phyloP scores from a whole-genome alignment of 1,140 invertebrate species.

The Lithobius niger region DNA sequence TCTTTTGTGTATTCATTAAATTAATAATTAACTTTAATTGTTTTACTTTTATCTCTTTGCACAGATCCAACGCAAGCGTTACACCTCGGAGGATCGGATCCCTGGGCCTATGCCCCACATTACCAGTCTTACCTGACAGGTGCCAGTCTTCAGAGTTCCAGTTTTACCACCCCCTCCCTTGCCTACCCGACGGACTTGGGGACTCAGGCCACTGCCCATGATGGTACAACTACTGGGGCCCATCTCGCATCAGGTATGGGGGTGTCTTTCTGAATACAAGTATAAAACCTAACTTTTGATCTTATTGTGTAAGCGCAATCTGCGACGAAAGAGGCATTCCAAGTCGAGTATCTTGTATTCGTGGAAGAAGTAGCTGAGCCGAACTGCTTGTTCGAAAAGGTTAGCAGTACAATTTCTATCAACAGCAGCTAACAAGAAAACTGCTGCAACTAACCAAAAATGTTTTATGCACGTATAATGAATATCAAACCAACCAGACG shows the following conservation, averaged over 20 bases:
- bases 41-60: no score
- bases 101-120: conserved; percentile 10
- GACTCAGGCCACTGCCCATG: background rate
- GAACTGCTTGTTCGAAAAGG: background rate
- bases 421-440: background rate
- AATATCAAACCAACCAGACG: no score
- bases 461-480: no score
- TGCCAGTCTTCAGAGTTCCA: conserved; percentile 5
- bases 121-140: conserved; percentile 8
- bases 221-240: background rate
- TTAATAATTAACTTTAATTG: no score
- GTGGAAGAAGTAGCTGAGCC: background rate
- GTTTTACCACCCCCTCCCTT: conserved; percentile 3
- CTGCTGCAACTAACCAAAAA: no score
- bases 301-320: background rate
- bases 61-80: conserved; percentile 8
- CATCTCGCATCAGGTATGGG: conserved; percentile 2
- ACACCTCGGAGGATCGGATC: conserved; percentile 1
- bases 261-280: no score
- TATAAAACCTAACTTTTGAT: no score
- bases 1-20: no score
- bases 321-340: background rate
- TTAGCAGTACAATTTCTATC: background rate
- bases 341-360: background rate
- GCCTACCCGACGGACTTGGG: conserved; percentile 3